Evolutionary conservation across 2,113 vertebrate species (phyloP).

Genomic region (Lepus europaeus): DNA sequence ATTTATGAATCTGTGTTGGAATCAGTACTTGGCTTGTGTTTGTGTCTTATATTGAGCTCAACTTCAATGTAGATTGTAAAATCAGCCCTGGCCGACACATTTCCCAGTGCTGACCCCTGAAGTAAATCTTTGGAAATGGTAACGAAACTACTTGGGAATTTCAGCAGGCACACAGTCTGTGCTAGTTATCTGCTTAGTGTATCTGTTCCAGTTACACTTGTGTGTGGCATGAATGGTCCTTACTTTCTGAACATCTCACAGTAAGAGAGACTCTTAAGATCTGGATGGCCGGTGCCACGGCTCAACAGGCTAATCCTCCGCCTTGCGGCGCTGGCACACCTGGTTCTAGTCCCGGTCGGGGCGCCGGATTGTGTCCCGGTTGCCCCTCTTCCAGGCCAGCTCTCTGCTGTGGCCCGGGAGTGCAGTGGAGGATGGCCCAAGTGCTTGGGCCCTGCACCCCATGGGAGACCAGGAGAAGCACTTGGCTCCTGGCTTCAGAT

Average conservation of each 20-base stretch:
- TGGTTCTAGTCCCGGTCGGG: too few relatives aligned
- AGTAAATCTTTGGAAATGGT: not conserved
- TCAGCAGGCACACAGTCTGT: not conserved
- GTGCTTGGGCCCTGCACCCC: too few relatives aligned
- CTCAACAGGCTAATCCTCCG: too few relatives aligned
- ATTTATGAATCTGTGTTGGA: not conserved
- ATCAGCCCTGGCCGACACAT: not conserved
- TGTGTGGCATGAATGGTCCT: not conserved
- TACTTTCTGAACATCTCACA: not conserved
- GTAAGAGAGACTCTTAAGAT: not conserved
- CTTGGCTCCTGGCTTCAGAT: too few relatives aligned
- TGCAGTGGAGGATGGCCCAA: too few relatives aligned
- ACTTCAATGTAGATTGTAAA: not conserved
- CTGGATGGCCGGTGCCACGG: not conserved
- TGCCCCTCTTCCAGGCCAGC: too few relatives aligned
- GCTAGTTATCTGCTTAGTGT: not conserved
- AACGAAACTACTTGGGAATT: not conserved
- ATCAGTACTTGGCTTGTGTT: not conserved
- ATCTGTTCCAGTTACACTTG: not conserved
- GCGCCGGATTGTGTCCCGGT: too few relatives aligned
- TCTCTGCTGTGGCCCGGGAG: too few relatives aligned
- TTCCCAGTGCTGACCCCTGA: not conserved
- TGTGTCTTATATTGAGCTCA: not conserved
- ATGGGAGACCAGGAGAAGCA: too few relatives aligned
- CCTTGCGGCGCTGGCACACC: too few relatives aligned